phyloP scores from a whole-genome alignment of 2,888 invertebrate species.

The Cistogaster globosa region DNA sequence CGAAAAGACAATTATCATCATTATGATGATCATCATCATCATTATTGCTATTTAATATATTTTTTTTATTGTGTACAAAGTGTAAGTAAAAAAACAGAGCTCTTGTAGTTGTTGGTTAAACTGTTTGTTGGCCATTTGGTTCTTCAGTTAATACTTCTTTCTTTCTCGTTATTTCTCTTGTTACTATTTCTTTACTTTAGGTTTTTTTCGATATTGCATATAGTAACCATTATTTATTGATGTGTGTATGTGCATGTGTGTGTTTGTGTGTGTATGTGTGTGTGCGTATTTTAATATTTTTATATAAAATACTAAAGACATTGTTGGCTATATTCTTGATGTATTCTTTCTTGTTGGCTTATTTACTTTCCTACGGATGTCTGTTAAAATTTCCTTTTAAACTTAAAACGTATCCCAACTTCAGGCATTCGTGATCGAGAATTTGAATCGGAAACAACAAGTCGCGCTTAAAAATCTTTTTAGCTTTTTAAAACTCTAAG shows the following conservation, averaged over 20 bases:
- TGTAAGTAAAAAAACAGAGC: slow-evolving; percentile 29
- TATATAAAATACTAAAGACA: slow-evolving; percentile 37
- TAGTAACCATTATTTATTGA: background rate
- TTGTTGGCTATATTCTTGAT: slow-evolving; percentile 49
- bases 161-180: slow-evolving; percentile 36
- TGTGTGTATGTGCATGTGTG: slow-evolving; percentile 14
- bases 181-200: slow-evolving; percentile 34
- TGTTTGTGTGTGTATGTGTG: background rate
- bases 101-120: slow-evolving; percentile 44
- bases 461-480: slow-evolving; percentile 59
- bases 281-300: background rate
- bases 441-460: slow-evolving; percentile 80
- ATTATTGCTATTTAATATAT: slow-evolving; percentile 31
- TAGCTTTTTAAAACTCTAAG: background rate
- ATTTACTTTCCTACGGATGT: slow-evolving; percentile 67
- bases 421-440: slow-evolving; percentile 80
- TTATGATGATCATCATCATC: slow-evolving; percentile 14
- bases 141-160: slow-evolving; percentile 63
- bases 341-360: slow-evolving; percentile 57
- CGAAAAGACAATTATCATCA: slow-evolving; percentile 17
- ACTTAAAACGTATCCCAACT: slow-evolving; percentile 78
- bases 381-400: slow-evolving; percentile 79
- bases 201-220: background rate
- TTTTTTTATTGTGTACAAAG: slow-evolving; percentile 26
- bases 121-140: slow-evolving; percentile 51